A percentile compares a stretch with the other conserved stretches of the same genome.
phyloP scores from a whole-genome alignment of 2,113 vertebrate species.

The Neogale vison region DNA sequence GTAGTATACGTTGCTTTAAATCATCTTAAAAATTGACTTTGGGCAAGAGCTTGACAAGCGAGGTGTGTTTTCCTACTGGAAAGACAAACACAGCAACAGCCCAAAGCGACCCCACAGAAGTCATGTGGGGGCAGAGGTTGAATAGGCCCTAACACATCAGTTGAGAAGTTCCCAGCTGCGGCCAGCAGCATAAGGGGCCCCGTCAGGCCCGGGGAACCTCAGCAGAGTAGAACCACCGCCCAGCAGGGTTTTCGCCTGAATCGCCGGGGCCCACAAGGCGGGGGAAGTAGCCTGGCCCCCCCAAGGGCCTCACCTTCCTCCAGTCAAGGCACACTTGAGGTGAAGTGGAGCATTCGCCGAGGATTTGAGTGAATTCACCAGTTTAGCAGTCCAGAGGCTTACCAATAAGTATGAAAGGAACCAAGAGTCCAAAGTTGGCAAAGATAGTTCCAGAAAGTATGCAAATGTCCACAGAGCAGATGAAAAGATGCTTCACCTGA shows the following conservation, averaged over 20 bases:
- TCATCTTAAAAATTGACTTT: not conserved
- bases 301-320: not conserved
- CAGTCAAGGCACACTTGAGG: no score
- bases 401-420: not conserved
- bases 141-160: not conserved
- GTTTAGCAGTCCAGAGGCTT: not conserved
- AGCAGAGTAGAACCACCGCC: not conserved
- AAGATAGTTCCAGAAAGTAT: not conserved
- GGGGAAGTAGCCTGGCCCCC: not conserved
- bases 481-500: not conserved
- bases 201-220: not conserved
- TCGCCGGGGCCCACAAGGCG: accelerated
- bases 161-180: not conserved
- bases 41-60: not conserved
- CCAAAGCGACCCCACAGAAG: accelerated
- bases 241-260: accelerated
- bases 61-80: constrained; percentile 14
- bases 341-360: not conserved
- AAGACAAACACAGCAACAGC: not conserved
- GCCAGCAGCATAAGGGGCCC: not conserved
- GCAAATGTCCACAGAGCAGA: not conserved
- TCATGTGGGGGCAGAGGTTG: not conserved
- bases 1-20: not conserved
- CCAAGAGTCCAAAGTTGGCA: not conserved
- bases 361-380: not conserved